Evolutionary conservation across 2,888 invertebrate genomes (phyloP).

Genomic region (Gonocerus acuteangulatus): DNA sequence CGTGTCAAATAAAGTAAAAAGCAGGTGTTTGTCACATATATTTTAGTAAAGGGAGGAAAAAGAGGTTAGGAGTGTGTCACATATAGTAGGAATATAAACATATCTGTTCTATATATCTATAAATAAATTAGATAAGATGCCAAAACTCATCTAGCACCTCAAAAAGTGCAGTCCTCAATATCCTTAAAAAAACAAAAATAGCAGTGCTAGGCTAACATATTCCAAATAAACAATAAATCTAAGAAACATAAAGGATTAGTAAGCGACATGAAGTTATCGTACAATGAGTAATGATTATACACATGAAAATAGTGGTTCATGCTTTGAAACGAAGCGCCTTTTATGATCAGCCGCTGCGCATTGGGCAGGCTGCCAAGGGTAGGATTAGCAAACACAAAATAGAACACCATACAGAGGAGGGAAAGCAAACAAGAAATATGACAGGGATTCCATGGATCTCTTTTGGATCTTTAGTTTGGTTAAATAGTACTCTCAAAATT

Average conservation of each 20-base stretch:
- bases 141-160: no score
- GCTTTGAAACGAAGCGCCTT: constrained; percentile 14
- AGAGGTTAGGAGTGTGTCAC: no score
- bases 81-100: no score
- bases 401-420: not conserved
- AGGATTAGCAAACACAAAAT: constrained; percentile 15
- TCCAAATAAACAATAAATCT: not conserved
- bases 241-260: constrained; percentile 20
- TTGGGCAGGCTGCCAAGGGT: not conserved
- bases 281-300: not conserved
- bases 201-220: constrained; percentile 24
- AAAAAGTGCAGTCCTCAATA: no score
- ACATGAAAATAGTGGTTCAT: constrained; percentile 1
- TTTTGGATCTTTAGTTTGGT: constrained; percentile 1
- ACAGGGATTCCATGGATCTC: not conserved
- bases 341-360: constrained; percentile 6
- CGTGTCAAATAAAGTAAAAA: constrained; percentile 15
- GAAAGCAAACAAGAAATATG: constrained; percentile 8
- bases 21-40: constrained; percentile 9
- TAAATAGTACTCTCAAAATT: constrained; percentile 12
- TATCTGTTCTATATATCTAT: no score
- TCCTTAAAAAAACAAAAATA: not conserved
- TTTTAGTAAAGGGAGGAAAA: not conserved
- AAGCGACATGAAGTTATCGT: constrained; percentile 15
- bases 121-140: no score